Evolutionary conservation across 2,888 invertebrate species (phyloP), one percentile per base, ranked within the genome.

Genomic region (Subacronicta megacephala): DNA sequence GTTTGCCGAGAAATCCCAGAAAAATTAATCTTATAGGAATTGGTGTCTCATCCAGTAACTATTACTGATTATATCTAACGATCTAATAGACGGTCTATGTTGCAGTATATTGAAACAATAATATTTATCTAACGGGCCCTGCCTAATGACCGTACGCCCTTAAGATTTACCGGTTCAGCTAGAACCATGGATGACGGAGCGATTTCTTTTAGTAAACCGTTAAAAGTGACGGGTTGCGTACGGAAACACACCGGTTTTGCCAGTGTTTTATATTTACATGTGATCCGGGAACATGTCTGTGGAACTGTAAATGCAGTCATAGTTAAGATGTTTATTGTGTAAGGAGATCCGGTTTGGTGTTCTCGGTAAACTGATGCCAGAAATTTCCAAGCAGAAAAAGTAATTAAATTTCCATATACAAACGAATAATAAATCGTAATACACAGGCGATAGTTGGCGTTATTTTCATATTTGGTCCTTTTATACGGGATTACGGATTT

Each of bases 181-280:
- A 51, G 50, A 46, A 55, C 38, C 52, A 57, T 67, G 75, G 67
- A 75, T 74, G 69, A 69, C 56, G 38, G 46, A 62, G 60, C 55
- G 47, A 58, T 74, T 75, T 77, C 73, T 76, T 75, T 74, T 72
- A 47, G 61, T 57, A 67, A 64, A 74, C 77, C 74, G 75, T 77
- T 74, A 70, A 77, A 62, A 59, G 51, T 61, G 61, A 52, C 70
- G 60, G 53, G 51, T 46, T 62, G 62, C 42, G 56, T 35, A 64
- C 77, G 74, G 77, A 75, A 75, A 75, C 63, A 42, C 62, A 54
- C 74, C 74, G 74, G 74, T 75, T 69, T 49, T 41, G 42, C 54
- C 44, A 59, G 29, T 60, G 57, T 59, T 57, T 55, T 63, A 63
- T 66, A 73, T 60, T 62, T 66, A 58, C 57, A 62, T 73, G 61